Base-by-base conservation (phyloP, 2,888 invertebrate species). In the Dryobotodes eremita region DNA sequence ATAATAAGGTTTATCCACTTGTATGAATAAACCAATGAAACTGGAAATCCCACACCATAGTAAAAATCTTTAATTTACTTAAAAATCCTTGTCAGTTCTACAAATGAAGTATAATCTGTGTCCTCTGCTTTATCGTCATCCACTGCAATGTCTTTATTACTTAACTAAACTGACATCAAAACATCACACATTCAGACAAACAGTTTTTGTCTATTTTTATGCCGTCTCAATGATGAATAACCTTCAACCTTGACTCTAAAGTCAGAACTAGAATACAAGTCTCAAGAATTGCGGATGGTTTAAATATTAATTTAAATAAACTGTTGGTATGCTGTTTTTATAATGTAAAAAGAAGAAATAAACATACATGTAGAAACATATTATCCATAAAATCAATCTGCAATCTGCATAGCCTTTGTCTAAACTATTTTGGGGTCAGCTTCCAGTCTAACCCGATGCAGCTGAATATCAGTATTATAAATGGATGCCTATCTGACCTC, bases 221-320 rank as follows among this genome's bases (percentile, higher is more conserved):
- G 62, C 42, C 20, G 68, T 26, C 42, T 65, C 71, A 70, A 78
- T 79, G 59, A n/a, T 72, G 65, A 64, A 36, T 78, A 69, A 78
- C 72, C 79, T 83, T 83, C 72, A 69, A 78, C 72, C 79, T 83
- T 83, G 72, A 64, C 50, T 59, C 48, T 69, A 77, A 46, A 77
- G 6, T 62, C 48, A 72, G n/a, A 69, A 46, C 79, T 62, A 31
- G 36, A 55, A 78, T 71, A 77, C 50, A 55, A 36, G n/a, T 61
- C 55, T 70, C 1, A 31, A 61, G n/a, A 66, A 31, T 61, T 83
- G 46, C 1, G 13, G 15, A 26, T 57, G 48, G n/a, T 36, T 26
- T 17, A 26, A 61, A 42, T 26, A 42, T 66, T 23, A 17, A 50
- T 57, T 59, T 0, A 48, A 82, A 42, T 26, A 62, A 61, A 23